A percentile compares a stretch with the other conserved stretches of the same genome.
Evolutionary conservation across 2,888 invertebrate species (phyloP).

Genomic region (Nemotelus pantherinus): DNA sequence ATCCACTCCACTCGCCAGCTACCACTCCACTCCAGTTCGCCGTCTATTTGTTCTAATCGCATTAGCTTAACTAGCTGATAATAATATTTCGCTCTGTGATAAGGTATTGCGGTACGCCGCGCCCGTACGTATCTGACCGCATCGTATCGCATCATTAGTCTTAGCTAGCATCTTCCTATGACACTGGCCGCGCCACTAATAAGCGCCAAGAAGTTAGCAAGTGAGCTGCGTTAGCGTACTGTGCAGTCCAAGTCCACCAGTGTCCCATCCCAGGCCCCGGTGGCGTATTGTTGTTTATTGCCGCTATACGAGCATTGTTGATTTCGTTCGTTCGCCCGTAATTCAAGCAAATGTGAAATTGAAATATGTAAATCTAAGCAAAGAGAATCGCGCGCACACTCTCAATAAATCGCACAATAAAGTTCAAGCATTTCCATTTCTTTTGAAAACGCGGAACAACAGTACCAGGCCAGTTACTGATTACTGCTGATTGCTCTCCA

Average conservation of each 20-base stretch:
- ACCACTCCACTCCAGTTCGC: neutral
- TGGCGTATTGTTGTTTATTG: neutral
- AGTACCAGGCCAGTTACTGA: constrained; percentile 23
- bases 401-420: neutral
- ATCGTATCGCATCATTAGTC: constrained; percentile 19
- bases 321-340: too few relatives aligned
- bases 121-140: neutral
- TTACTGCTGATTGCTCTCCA: constrained; percentile 17
- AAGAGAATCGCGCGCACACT: constrained; percentile 15
- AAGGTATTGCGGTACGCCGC: neutral
- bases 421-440: constrained; percentile 27
- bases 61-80: constrained; percentile 24
- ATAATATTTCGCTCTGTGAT: constrained; percentile 22
- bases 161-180: constrained; percentile 17
- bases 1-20: too few relatives aligned
- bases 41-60: constrained; percentile 20
- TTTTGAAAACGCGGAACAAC: constrained; percentile 22
- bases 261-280: neutral
- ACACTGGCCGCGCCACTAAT: constrained; percentile 23
- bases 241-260: neutral
- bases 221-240: too few relatives aligned
- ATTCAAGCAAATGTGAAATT: neutral
- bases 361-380: constrained; percentile 39
- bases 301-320: neutral
- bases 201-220: neutral